phyloP scores from a whole-genome alignment of 2,113 vertebrate genomes.

The Xerus inauris region DNA sequence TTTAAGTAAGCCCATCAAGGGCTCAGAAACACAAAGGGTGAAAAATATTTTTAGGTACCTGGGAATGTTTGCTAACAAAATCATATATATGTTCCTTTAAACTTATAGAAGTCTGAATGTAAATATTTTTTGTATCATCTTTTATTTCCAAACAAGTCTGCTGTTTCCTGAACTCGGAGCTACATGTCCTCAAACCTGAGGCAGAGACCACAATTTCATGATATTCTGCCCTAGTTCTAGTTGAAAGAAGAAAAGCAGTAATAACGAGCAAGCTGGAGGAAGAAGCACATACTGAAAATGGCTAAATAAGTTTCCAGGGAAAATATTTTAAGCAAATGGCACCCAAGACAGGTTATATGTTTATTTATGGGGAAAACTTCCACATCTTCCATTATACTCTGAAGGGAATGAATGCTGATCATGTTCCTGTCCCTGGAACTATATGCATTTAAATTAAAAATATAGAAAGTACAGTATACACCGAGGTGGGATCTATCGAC shows the following conservation, averaged over 20 bases:
- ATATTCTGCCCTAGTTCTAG: constrained; percentile 18
- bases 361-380: constrained; percentile 85
- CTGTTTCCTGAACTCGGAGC: not conserved
- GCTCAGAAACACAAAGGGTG: not conserved
- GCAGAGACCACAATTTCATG: not conserved
- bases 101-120: not conserved
- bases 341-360: constrained; percentile 85
- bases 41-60: not conserved
- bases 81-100: not conserved
- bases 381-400: constrained; percentile 83
- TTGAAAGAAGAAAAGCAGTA: constrained; percentile 12
- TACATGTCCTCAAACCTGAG: not conserved
- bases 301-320: constrained; percentile 83
- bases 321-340: constrained; percentile 84
- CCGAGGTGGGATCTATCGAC: constrained; percentile 87
- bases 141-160: not conserved
- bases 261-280: constrained; percentile 45
- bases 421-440: constrained; percentile 79
- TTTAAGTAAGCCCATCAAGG: not conserved
- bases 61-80: not conserved
- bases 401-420: constrained; percentile 84
- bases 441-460: constrained; percentile 90
- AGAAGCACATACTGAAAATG: constrained; percentile 69
- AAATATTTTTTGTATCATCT: not conserved
- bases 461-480: constrained; percentile 86